A percentile compares a stretch with the other conserved stretches of the same genome.
These are phyloP conservation scores for Sminthurinus aureus DNA, from an alignment of 2,888 invertebrate species.

Conservation along the genomic window DNA sequence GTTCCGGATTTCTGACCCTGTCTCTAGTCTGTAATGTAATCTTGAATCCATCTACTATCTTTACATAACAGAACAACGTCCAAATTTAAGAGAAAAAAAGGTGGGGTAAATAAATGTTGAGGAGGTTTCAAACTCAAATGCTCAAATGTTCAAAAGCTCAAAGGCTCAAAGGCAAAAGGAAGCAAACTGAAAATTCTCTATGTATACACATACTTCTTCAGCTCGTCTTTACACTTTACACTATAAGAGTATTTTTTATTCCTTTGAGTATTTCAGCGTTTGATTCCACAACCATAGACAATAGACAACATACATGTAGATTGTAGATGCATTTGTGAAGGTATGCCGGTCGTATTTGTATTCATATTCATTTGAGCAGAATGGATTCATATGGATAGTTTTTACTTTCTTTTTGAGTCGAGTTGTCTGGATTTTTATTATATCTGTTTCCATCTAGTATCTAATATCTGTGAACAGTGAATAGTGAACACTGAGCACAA, in stretches of 20 bases:
- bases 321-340: background rate
- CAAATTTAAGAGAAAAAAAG: slow-evolving; percentile 5
- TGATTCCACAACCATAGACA: background rate
- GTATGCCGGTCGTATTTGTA: background rate
- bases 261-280: background rate
- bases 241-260: background rate
- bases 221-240: background rate
- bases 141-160: background rate
- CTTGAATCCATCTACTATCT: slow-evolving; percentile 12
- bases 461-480: too few relatives aligned
- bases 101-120: slow-evolving; percentile 15
- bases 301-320: too few relatives aligned
- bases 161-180: background rate
- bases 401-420: background rate
- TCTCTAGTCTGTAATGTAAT: slow-evolving; percentile 24
- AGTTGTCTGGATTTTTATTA: background rate
- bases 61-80: background rate
- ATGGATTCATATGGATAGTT: slow-evolving; percentile 9
- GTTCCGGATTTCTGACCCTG: slow-evolving; percentile 42
- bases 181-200: slow-evolving; percentile 13
- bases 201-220: background rate
- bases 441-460: background rate
- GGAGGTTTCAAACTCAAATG: slow-evolving; percentile 1
- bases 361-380: slow-evolving; percentile 4
- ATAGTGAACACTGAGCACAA: background rate